Evolutionary conservation across 1,140 invertebrate genomes (phyloP).

Genomic region (Drosophila pachea): DNA sequence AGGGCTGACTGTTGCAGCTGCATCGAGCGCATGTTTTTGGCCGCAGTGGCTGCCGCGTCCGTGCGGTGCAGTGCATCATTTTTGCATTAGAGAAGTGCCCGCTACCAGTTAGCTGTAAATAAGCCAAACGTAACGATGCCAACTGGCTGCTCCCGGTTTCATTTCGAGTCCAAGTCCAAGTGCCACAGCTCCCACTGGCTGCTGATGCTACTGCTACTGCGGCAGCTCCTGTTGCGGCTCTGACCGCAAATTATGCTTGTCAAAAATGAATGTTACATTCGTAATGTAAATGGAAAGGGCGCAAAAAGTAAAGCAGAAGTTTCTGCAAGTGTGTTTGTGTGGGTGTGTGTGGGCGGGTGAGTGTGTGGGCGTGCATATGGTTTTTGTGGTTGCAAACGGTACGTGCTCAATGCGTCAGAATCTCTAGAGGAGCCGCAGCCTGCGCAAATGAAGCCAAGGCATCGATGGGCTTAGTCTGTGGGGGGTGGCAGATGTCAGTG

Average conservation of each 20-base stretch:
- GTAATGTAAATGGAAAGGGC: slow-evolving; percentile 48
- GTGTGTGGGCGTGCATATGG: slow-evolving; percentile 17
- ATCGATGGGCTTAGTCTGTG: slow-evolving; percentile 20
- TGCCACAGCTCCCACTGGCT: slow-evolving; percentile 22
- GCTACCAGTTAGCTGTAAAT: slow-evolving; percentile 68
- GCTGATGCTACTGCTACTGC: too few relatives aligned
- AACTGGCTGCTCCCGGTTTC: slow-evolving; percentile 19
- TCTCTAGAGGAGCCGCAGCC: slow-evolving; percentile 49
- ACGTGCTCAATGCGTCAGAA: slow-evolving; percentile 71
- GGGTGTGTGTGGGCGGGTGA: slow-evolving; percentile 1
- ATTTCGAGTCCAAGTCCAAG: slow-evolving; percentile 18
- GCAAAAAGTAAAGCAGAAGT: slow-evolving; percentile 15
- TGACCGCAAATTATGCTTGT: slow-evolving; percentile 74
- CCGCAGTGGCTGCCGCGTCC: slow-evolving; percentile 31
- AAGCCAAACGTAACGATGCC: slow-evolving; percentile 37
- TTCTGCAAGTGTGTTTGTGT: slow-evolving; percentile 22
- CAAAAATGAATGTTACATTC: slow-evolving; percentile 76
- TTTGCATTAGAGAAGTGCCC: slow-evolving; percentile 73
- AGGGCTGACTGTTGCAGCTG: slow-evolving; percentile 36
- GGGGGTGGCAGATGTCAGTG: neutral
- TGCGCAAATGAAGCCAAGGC: slow-evolving; percentile 32
- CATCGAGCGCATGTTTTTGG: slow-evolving; percentile 66
- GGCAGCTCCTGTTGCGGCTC: slow-evolving; percentile 26
- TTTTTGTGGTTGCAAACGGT: slow-evolving; percentile 61
- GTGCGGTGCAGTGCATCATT: slow-evolving; percentile 71